Conservation (phyloP, 2,113 vertebrate species). For the Suncus etruscus region DNA sequence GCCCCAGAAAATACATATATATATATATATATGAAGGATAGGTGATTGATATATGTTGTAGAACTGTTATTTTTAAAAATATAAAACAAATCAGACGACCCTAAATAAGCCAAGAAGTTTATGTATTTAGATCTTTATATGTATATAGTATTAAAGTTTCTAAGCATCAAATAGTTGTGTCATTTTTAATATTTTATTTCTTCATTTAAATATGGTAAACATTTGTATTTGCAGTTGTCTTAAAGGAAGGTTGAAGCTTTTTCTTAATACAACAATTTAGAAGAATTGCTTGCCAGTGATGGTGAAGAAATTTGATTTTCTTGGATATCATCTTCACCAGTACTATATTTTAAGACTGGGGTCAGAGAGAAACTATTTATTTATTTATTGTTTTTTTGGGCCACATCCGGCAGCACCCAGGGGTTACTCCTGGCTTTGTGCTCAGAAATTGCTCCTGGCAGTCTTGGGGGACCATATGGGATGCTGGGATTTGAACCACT, state of each 20-base stretch:
- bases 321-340: background rate
- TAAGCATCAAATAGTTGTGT: conserved; percentile 23
- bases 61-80: conserved; percentile 51
- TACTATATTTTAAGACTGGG: background rate
- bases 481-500: no score
- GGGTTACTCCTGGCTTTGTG: no score
- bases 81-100: conserved; percentile 36
- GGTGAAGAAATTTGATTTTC: conserved; percentile 7
- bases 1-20: no score
- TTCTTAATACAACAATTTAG: background rate
- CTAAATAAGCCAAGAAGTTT: background rate
- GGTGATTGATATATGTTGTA: conserved; percentile 50
- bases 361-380: background rate
- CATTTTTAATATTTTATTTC: conserved; percentile 16
- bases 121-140: conserved; percentile 56
- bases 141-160: conserved; percentile 19
- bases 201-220: conserved; percentile 30
- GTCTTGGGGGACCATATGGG: no score
- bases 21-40: conserved; percentile 25
- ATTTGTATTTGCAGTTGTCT: conserved; percentile 9
- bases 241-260: conserved; percentile 29
- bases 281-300: conserved; percentile 12
- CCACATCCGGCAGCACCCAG: no score
- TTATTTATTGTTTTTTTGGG: no score
- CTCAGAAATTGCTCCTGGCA: no score